phyloP scores from a whole-genome alignment of 30 jellyfish, hydroid and myxozoan genomes.

The Aurelia sp. region DNA sequence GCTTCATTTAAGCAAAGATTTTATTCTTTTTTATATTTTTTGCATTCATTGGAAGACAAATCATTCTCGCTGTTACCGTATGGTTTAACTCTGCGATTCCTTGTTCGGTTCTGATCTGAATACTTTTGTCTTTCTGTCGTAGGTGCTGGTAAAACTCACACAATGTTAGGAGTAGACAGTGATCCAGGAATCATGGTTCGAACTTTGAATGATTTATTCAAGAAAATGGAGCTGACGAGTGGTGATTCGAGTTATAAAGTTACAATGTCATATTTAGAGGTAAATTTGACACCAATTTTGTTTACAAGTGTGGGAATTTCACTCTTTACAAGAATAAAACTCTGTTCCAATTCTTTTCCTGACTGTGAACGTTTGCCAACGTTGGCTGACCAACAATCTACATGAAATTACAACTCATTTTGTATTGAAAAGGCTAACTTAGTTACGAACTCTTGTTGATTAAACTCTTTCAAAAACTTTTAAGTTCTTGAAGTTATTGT shows the following conservation, averaged over 20 bases:
- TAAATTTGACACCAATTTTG: background rate
- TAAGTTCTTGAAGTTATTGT: no score
- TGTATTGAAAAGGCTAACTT: background rate
- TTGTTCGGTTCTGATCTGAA: no score
- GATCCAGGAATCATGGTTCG: conserved; percentile 99
- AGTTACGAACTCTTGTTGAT: no score
- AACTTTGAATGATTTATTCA: conserved; percentile 86
- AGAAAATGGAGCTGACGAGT: conserved; percentile 87
- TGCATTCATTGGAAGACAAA: no score
- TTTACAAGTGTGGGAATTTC: background rate
- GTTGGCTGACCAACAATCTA: background rate
- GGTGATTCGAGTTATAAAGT: conserved; percentile 85
- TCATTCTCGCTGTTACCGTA: no score
- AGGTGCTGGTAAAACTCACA: conserved; percentile 99
- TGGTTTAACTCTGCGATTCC: no score
- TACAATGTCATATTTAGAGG: conserved; percentile 97
- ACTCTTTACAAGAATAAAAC: no score
- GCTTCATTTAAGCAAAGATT: no score
- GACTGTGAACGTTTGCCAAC: no score
- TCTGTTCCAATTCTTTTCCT: no score
- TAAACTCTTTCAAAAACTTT: background rate
- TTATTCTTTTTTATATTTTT: no score
- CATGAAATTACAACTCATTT: background rate
- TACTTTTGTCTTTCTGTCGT: background rate
- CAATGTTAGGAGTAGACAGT: conserved; percentile 96